phyloP scores from a whole-genome alignment of 1,140 invertebrate species.

The Drosophila yakuba region DNA sequence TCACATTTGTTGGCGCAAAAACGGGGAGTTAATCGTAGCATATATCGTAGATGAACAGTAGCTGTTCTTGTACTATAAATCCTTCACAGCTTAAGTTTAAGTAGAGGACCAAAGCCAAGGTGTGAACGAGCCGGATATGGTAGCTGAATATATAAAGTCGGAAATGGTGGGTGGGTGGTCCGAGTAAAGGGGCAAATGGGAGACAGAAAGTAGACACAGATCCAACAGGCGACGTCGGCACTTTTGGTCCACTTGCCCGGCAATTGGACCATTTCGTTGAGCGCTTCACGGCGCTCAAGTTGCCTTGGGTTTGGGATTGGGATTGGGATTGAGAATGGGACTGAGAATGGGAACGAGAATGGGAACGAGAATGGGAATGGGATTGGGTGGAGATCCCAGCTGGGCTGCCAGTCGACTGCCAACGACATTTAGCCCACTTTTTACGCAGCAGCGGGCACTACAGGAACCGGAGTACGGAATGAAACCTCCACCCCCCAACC shows the following conservation, averaged over 20 bases:
- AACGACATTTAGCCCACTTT: constrained; percentile 61
- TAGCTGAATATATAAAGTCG: constrained; percentile 10
- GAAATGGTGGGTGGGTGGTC: not conserved
- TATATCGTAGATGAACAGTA: not conserved
- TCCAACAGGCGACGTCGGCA: constrained; percentile 50
- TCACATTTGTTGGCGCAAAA: no score
- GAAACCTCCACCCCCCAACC: not conserved
- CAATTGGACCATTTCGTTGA: constrained; percentile 57
- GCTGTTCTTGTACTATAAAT: not conserved
- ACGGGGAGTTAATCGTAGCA: no score
- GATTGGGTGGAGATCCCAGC: constrained; percentile 18
- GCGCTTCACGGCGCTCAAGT: constrained; percentile 46
- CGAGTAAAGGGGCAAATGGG: constrained; percentile 1
- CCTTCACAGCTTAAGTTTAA: not conserved
- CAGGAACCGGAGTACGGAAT: constrained; percentile 22
- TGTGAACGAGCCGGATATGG: constrained; percentile 11
- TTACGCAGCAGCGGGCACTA: constrained; percentile 47
- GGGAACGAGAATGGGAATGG: not conserved
- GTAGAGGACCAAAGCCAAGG: constrained; percentile 4
- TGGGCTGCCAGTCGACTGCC: constrained; percentile 42
- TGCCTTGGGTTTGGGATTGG: constrained; percentile 6
- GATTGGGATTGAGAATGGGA: not conserved
- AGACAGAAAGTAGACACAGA: constrained; percentile 38
- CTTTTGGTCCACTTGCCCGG: constrained; percentile 53
- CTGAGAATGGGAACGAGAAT: not conserved